Conservation (phyloP, 2,113 vertebrate genomes). For the Mustela lutreola region DNA sequence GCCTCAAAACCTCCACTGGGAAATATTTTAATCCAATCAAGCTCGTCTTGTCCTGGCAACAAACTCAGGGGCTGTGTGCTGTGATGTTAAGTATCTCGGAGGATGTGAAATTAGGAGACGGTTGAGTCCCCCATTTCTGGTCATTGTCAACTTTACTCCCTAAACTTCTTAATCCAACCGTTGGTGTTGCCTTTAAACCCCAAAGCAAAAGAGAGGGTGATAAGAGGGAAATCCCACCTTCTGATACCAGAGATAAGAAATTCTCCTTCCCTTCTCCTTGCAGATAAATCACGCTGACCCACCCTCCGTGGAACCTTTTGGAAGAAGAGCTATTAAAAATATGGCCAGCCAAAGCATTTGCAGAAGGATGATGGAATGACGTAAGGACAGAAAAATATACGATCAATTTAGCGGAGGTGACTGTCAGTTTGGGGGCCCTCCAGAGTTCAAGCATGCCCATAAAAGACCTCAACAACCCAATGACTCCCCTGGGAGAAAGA, state of each 20-base stretch:
- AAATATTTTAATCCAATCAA: slow-evolving; percentile 28
- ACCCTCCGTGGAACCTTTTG: background rate
- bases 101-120: background rate
- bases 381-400: slow-evolving; percentile 57
- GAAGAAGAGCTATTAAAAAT: slow-evolving; percentile 57
- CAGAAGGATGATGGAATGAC: background rate
- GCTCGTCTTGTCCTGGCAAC: background rate
- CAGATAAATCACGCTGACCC: slow-evolving; percentile 47
- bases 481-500: slow-evolving; percentile 51
- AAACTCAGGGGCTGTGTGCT: background rate
- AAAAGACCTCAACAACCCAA: slow-evolving; percentile 54
- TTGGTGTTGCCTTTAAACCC: background rate
- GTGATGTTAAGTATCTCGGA: background rate
- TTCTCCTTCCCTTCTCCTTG: background rate
- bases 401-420: slow-evolving; percentile 21
- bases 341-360: slow-evolving; percentile 44
- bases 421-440: slow-evolving; percentile 57
- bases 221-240: slow-evolving; percentile 55
- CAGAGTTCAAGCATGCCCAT: slow-evolving; percentile 69
- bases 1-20: background rate
- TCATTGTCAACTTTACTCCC: background rate
- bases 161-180: background rate
- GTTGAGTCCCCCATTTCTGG: background rate
- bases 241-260: slow-evolving; percentile 33
- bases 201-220: slow-evolving; percentile 6